Percentiles rank a stretch among this genome's conserved stretches.
phyloP scores from a whole-genome alignment of 2,797 vertebrate species.

The Enteromius anoplus region DNA sequence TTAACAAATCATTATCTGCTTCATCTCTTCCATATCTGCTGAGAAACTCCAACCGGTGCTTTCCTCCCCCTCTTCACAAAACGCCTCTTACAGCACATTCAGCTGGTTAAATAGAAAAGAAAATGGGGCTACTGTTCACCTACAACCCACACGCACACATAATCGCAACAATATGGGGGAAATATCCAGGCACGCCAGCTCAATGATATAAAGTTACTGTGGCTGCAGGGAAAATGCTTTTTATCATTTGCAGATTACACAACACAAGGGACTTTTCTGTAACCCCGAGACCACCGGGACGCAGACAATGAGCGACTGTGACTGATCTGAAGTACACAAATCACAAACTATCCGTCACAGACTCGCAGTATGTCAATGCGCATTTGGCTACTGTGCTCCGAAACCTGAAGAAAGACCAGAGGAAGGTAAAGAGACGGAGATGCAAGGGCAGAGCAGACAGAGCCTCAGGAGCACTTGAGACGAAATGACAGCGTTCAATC shows the following conservation, averaged over 20 bases:
- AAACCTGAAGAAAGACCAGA: conserved; percentile 40
- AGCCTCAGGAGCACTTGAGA: conserved; percentile 21
- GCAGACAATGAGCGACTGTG: conserved; percentile 58
- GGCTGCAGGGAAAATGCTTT: conserved; percentile 52
- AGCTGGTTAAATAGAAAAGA: conserved; percentile 65
- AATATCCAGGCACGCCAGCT: conserved; percentile 37
- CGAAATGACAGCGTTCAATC: conserved; percentile 50
- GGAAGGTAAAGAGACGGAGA: conserved; percentile 54
- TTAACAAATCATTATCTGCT: conserved; percentile 68
- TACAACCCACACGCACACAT: conserved; percentile 71
- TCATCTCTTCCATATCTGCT: conserved; percentile 61
- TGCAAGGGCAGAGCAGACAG: conserved; percentile 22
- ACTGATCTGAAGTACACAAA: conserved; percentile 61
- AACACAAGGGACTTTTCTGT: conserved; percentile 70
- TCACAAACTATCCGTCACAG: conserved; percentile 38
- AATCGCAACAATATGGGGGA: conserved; percentile 78
- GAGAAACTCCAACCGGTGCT: conserved; percentile 60
- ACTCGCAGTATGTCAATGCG: background rate
- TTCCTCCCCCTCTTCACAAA: conserved; percentile 24
- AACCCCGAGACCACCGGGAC: conserved; percentile 70
- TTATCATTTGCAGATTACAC: conserved; percentile 69
- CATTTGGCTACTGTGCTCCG: background rate
- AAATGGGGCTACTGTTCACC: conserved; percentile 64
- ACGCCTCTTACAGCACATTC: conserved; percentile 61
- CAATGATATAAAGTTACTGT: conserved; percentile 44